Percentiles rank a stretch among this genome's conserved stretches.
Evolutionary conservation across 2,113 vertebrate genomes (phyloP).

Genomic region (Gasterosteus nipponicus): DNA sequence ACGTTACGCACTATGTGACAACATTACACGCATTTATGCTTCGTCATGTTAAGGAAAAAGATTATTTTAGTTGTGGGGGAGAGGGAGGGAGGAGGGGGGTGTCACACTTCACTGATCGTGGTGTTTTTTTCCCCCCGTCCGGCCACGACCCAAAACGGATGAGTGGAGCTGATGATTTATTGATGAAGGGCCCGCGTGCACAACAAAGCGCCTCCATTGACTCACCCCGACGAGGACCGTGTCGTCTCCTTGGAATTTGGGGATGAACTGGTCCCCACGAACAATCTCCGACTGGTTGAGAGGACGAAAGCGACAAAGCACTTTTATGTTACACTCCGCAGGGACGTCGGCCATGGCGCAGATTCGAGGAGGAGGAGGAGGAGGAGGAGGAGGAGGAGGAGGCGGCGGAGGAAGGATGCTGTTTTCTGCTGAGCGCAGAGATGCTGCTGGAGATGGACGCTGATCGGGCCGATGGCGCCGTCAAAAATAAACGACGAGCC

Average conservation of each 20-base stretch:
- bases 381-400: slow-evolving; percentile 44
- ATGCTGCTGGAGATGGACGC: slow-evolving; percentile 53
- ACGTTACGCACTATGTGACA: slow-evolving; percentile 51
- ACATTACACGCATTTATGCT: not conserved
- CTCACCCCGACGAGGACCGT: slow-evolving; percentile 86
- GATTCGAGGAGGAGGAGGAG: slow-evolving; percentile 57
- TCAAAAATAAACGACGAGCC: slow-evolving; percentile 29
- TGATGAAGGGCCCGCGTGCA: slow-evolving; percentile 59
- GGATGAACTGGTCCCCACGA: slow-evolving; percentile 87
- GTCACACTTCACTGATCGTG: not conserved
- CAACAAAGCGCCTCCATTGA: slow-evolving; percentile 67
- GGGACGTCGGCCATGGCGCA: slow-evolving; percentile 85
- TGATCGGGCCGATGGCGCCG: slow-evolving; percentile 31
- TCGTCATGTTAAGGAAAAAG: not conserved
- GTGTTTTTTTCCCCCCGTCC: not conserved
- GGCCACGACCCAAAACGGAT: slow-evolving; percentile 33
- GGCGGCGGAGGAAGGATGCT: slow-evolving; percentile 42
- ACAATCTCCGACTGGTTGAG: slow-evolving; percentile 87
- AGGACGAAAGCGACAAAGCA: slow-evolving; percentile 90
- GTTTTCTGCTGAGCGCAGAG: slow-evolving; percentile 33
- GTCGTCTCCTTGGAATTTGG: slow-evolving; percentile 88
- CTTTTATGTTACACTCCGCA: slow-evolving; percentile 89
- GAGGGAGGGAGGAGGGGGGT: rapidly evolving
- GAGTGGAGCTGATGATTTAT: slow-evolving; percentile 60
- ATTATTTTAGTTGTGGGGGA: rapidly evolving